phyloP scores from a whole-genome alignment of 2,888 invertebrate species.

The Andrena bucephala region DNA sequence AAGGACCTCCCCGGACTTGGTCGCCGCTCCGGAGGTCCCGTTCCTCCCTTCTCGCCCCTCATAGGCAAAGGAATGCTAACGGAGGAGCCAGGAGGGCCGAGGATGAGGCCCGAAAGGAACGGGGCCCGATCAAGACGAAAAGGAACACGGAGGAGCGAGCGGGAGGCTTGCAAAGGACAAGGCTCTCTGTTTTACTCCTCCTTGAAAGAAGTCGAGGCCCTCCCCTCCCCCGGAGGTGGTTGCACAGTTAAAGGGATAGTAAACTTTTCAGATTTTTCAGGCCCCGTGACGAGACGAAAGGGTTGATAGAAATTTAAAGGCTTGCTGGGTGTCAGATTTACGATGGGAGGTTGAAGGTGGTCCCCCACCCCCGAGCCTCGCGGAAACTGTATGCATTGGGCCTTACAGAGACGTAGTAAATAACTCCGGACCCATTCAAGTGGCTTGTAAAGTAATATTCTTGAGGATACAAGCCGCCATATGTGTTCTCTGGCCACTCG shows the following conservation, averaged over 20 bases:
- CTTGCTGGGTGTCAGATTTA: no score
- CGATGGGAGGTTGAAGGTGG: no score
- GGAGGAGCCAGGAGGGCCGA: conserved; percentile 51
- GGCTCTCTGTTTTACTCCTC: conserved; percentile 64
- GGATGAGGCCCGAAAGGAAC: conserved; percentile 43
- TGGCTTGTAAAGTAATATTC: background rate
- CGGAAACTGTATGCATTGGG: no score
- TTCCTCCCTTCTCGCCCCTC: conserved; percentile 61
- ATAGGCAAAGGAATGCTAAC: conserved; percentile 56
- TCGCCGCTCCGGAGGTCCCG: conserved; percentile 79
- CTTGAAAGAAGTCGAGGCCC: conserved; percentile 45
- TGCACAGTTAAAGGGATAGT: background rate
- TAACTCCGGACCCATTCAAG: background rate
- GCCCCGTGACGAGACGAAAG: no score
- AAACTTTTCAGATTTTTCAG: background rate
- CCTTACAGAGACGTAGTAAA: no score
- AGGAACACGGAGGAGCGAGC: conserved; percentile 42
- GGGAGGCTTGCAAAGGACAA: conserved; percentile 53
- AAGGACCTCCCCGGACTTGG: conserved; percentile 82
- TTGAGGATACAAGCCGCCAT: no score
- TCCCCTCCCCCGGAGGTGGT: conserved; percentile 1
- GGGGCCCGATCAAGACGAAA: conserved; percentile 28
- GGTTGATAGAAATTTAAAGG: no score
- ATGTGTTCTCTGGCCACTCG: no score
- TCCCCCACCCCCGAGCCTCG: no score